Base-by-base conservation (phyloP, 2,113 vertebrate species). In the Oxyura jamaicensis region DNA sequence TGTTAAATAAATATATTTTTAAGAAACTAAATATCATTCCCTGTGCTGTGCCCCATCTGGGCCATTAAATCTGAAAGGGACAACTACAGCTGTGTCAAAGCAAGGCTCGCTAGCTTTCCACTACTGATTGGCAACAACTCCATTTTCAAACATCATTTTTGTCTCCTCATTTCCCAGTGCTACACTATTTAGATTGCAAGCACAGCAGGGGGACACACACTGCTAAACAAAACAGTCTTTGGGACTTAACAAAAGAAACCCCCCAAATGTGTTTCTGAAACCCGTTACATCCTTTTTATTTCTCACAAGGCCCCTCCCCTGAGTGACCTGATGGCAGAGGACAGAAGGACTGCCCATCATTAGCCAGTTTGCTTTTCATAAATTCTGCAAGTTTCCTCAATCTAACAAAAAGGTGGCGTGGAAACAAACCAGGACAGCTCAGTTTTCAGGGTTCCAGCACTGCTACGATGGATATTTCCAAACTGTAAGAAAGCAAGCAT, bases 1-100 rank as follows among this genome's bases (percentile, higher is more conserved):
- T 79, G 91, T 92, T 95, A 95, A 96, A 91, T 72, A 96, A 92
- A 92, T 95, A 69, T 16, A 90, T 69, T 72, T 69, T 5, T 3
- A 20, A 92, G 88, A 80, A 86, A 4, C 8, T 42, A 26, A 53
- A 3, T 58, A 79, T 44, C 12, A 1, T 95, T 94, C 91, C 84
- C 87, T 87, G 84, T 75, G 74, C 74, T 0, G 0, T 87, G 86
- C 74, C 94, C 93, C 86, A 96, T 95, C 89, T 95, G 93, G 94
- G 74, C 81, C 84, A 69, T 94, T 95, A 94, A 79, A 85, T 91
- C 71, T 80, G 66, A 33, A 79, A 91, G 84, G 88, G 86, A 48
- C 56, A 65, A 73, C 71, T 96, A 42, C 93, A 78, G 53, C 91
- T 94, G 91, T 73, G 81, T 76, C 80, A 75, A 75, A 94, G 83